phyloP scores from a whole-genome alignment of 2,888 invertebrate species.

The Yponomeuta plumbellus region DNA sequence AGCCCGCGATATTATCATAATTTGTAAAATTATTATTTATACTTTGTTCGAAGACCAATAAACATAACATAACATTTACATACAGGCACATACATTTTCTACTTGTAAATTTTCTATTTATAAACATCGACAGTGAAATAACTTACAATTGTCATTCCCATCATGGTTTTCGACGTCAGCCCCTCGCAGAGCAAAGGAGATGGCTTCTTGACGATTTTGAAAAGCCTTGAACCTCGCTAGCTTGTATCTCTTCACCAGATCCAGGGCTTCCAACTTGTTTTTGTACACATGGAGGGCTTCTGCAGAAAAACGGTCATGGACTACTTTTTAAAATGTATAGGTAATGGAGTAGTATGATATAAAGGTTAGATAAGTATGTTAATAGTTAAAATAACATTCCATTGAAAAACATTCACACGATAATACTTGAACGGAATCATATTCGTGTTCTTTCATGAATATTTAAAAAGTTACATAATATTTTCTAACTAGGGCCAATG shows the following conservation, averaged over 20 bases:
- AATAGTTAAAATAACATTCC: no score
- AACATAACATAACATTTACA: no score
- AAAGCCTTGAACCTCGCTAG: constrained; percentile 89
- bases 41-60: no score
- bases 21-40: no score
- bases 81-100: no score
- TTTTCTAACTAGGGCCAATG: neutral
- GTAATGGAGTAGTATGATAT: no score
- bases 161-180: constrained; percentile 71
- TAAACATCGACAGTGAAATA: no score
- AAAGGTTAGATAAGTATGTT: neutral
- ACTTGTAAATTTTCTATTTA: no score
- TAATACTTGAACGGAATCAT: no score
- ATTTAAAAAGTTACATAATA: neutral
- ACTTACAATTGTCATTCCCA: constrained; percentile 67
- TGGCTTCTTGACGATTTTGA: constrained; percentile 82
- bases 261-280: constrained; percentile 84
- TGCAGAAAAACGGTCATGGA: constrained; percentile 28
- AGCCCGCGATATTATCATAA: no score
- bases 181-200: constrained; percentile 83
- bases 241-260: constrained; percentile 84
- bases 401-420: no score
- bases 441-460: neutral
- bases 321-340: no score
- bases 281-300: constrained; percentile 79